Conservation (phyloP, 1,140 invertebrate species). For the Octopus bimaculoides region DNA sequence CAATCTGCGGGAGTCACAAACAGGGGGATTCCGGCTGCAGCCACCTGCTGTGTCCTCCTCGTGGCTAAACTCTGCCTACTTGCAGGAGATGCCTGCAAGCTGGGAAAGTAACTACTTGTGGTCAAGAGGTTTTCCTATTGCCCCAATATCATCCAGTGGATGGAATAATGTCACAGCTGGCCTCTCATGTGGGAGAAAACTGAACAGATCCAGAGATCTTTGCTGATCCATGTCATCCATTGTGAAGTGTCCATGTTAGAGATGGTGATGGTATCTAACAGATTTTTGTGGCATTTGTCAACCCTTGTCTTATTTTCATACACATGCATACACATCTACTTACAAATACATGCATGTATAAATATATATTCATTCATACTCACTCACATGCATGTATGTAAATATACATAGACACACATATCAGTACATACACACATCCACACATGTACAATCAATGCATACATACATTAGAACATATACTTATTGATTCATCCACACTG, state of each 20-base stretch:
- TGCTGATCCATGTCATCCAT: background rate
- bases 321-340: background rate
- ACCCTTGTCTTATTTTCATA: background rate
- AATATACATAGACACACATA: background rate
- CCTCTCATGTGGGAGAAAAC: background rate
- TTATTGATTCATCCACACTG: too few relatives aligned
- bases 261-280: too few relatives aligned
- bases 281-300: background rate
- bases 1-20: background rate
- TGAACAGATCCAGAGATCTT: background rate
- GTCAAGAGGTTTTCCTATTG: background rate
- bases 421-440: too few relatives aligned
- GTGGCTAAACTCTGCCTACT: background rate
- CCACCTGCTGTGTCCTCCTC: background rate
- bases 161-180: background rate
- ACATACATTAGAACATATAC: too few relatives aligned
- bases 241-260: too few relatives aligned
- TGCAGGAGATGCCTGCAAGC: background rate
- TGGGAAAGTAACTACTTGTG: constrained; percentile 2
- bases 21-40: background rate
- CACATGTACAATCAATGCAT: too few relatives aligned
- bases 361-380: background rate
- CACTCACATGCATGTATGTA: background rate
- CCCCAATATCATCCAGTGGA: background rate
- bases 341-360: background rate